These are phyloP conservation scores for Ceratosolen solmsi DNA, from an alignment of 1,140 invertebrate genomes.

Conservation along the genomic window DNA sequence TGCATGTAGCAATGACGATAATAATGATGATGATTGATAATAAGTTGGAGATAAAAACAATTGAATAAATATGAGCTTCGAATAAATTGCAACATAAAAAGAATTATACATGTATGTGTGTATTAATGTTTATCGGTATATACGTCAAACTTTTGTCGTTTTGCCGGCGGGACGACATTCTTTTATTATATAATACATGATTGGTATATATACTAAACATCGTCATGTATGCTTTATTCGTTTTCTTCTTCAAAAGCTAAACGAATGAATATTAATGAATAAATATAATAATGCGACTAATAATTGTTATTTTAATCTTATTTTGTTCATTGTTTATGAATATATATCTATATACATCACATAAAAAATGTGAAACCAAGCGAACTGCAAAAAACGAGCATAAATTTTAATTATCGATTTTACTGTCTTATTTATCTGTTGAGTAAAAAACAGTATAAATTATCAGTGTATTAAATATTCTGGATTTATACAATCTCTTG, in stretches of 20 bases:
- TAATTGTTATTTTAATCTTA: too few species aligned
- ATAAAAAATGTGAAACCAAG: not conserved
- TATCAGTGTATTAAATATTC: too few species aligned
- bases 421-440: not conserved
- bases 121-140: not conserved
- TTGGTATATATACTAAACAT: constrained; percentile 1
- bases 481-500: not conserved
- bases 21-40: not conserved
- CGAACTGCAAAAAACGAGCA: not conserved
- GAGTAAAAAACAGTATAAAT: not conserved
- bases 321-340: too few species aligned
- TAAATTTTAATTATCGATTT: not conserved
- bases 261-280: not conserved
- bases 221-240: not conserved
- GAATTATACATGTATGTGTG: not conserved
- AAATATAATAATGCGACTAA: too few species aligned
- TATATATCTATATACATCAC: too few species aligned
- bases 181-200: constrained; percentile 1
- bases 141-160: not conserved
- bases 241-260: not conserved
- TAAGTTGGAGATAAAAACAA: not conserved
- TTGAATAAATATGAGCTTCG: not conserved
- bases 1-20: not conserved
- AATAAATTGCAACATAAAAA: not conserved
- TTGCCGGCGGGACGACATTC: constrained; percentile 8